Conservation (phyloP, 2,888 invertebrate species). For the Ormyrus labotus region DNA sequence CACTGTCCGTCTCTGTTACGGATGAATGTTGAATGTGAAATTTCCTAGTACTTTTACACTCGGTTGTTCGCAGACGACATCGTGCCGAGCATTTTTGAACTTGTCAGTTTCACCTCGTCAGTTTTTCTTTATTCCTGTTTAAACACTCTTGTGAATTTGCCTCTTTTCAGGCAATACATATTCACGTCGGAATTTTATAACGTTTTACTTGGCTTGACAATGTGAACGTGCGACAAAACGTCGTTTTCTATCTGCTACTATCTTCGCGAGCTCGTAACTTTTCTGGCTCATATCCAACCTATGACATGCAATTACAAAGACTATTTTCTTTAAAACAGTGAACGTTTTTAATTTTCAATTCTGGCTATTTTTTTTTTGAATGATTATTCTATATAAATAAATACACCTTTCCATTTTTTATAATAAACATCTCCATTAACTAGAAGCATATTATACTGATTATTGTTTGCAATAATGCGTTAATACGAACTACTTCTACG, state of each 20-base stretch:
- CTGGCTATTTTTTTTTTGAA: too few species aligned
- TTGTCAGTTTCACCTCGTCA: constrained; percentile 42
- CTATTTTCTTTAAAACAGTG: too few species aligned
- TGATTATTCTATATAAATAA: too few species aligned
- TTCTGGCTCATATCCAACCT: too few species aligned
- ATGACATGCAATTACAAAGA: too few species aligned
- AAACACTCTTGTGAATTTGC: constrained; percentile 7
- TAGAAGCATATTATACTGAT: too few species aligned
- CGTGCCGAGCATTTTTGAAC: constrained; percentile 10
- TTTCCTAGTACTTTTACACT: constrained; percentile 22
- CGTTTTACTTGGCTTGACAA: constrained; percentile 9
- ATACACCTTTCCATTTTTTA: too few species aligned
- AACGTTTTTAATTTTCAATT: too few species aligned
- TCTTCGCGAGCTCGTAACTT: too few species aligned
- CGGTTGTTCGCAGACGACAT: neutral
- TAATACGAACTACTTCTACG: too few species aligned
- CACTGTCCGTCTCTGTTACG: neutral
- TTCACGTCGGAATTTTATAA: constrained; percentile 22
- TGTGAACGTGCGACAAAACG: neutral
- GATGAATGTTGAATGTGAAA: constrained; percentile 42
- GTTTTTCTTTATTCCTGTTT: constrained; percentile 39
- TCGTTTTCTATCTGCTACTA: neutral
- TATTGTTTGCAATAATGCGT: too few species aligned
- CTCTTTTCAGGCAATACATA: neutral
- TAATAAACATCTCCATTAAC: too few species aligned